These are phyloP conservation scores for Progne subis DNA, from an alignment of 2,113 vertebrate genomes.

Conservation along the genomic window DNA sequence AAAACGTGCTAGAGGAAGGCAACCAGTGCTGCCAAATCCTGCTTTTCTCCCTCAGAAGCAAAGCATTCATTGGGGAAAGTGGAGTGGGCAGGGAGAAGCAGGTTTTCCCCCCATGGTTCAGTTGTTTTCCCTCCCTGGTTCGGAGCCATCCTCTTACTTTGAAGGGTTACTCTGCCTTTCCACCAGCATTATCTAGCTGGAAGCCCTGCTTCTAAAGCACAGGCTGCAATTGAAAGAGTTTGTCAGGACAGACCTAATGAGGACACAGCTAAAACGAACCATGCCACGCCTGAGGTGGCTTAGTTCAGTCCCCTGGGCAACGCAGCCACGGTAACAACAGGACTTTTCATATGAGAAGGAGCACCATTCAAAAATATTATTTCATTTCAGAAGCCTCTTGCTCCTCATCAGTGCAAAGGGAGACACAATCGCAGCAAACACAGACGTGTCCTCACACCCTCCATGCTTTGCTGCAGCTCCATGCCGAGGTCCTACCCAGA, in stretches of 20 bases:
- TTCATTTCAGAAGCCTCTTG: neutral
- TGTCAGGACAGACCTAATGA: neutral
- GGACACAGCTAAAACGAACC: neutral
- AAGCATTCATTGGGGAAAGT: neutral
- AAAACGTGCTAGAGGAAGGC: neutral
- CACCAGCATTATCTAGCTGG: neutral
- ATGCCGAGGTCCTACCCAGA: fast-evolving
- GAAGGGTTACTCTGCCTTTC: neutral
- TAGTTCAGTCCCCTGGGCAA: neutral
- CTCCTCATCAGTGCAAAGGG: neutral
- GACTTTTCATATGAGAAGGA: neutral
- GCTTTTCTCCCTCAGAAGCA: neutral
- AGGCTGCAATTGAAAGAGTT: neutral
- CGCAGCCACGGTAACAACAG: neutral
- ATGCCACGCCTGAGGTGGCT: neutral
- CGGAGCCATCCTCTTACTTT: neutral
- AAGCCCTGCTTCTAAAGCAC: neutral
- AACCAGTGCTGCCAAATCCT: neutral
- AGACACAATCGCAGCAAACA: neutral
- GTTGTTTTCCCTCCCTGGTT: neutral
- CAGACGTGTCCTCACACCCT: neutral
- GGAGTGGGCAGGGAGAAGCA: neutral
- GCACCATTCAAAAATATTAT: neutral
- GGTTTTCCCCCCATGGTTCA: neutral
- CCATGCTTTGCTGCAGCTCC: neutral